phyloP scores from a whole-genome alignment of 2,797 vertebrate genomes.

The Anableps anableps region DNA sequence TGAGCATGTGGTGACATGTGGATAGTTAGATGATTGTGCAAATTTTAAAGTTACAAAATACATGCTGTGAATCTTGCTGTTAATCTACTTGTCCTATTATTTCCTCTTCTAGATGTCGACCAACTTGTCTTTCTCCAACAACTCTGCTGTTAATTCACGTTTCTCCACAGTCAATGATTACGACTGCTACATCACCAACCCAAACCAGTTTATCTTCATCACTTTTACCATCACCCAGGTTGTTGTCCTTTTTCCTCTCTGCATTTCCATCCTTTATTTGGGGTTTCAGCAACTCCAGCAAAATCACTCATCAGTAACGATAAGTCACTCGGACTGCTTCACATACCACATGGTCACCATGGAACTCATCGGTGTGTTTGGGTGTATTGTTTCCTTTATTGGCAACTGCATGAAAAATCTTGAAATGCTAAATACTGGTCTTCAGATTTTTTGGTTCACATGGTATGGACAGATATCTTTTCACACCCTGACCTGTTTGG shows the following conservation, averaged over 20 bases:
- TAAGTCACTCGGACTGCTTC: constrained; percentile 12
- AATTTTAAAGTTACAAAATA: not conserved
- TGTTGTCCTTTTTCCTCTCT: not conserved
- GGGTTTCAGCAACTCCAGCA: not conserved
- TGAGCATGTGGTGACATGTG: not conserved
- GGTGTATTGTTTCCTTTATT: not conserved
- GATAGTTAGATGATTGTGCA: not conserved
- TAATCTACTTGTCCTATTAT: not conserved
- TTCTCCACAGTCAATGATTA: not conserved
- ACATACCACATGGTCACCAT: constrained; percentile 19
- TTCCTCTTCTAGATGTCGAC: constrained; percentile 1
- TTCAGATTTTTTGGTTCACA: not conserved
- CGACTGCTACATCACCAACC: not conserved
- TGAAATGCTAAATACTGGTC: rapidly evolving
- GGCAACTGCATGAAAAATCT: not conserved
- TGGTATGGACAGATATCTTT: constrained; percentile 12
- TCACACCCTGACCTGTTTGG: constrained; percentile 13
- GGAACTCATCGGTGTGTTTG: not conserved
- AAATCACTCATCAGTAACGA: not conserved
- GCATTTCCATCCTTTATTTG: not conserved
- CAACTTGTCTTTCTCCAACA: not conserved
- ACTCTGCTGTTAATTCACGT: not conserved
- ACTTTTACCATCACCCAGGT: not conserved
- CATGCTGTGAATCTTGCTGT: not conserved
- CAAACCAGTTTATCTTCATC: not conserved